Percentiles rank a stretch among this genome's conserved stretches.
Evolutionary conservation across 1,140 invertebrate genomes (phyloP).

Genomic region (Thaumatotibia leucotreta): DNA sequence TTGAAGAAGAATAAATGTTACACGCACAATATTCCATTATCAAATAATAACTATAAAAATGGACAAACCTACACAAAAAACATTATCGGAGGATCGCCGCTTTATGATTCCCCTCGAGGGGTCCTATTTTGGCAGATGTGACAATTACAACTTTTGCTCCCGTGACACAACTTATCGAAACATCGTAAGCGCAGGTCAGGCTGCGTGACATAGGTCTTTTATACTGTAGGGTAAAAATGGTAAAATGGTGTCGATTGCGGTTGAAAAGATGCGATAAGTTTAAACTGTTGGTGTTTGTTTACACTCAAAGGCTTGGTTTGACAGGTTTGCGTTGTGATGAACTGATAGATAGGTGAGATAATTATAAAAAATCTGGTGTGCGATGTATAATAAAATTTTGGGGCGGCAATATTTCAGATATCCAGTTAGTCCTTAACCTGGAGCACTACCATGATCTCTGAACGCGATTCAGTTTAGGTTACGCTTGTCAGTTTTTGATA

Average conservation of each 20-base stretch:
- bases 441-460: no score
- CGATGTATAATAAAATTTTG: slow-evolving; percentile 33
- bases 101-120: slow-evolving; percentile 8
- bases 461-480: no score
- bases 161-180: not conserved
- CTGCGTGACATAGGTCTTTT: not conserved
- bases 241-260: slow-evolving; percentile 58
- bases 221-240: not conserved
- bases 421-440: no score
- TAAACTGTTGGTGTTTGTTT: slow-evolving; percentile 26
- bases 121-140: slow-evolving; percentile 62
- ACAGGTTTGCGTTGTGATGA: not conserved
- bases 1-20: no score
- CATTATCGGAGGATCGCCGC: not conserved
- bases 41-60: not conserved
- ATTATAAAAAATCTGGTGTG: slow-evolving; percentile 17
- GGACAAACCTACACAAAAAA: not conserved
- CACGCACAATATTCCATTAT: not conserved
- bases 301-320: not conserved
- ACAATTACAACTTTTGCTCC: slow-evolving; percentile 49
- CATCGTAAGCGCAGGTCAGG: not conserved
- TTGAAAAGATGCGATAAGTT: slow-evolving; percentile 59
- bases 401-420: no score
- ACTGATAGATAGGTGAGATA: not conserved
- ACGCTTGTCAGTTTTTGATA: no score